Evolutionary conservation across 1,140 invertebrate genomes (phyloP), one percentile per base, ranked within the genome.

Genomic region (Lanistes nyassanus): DNA sequence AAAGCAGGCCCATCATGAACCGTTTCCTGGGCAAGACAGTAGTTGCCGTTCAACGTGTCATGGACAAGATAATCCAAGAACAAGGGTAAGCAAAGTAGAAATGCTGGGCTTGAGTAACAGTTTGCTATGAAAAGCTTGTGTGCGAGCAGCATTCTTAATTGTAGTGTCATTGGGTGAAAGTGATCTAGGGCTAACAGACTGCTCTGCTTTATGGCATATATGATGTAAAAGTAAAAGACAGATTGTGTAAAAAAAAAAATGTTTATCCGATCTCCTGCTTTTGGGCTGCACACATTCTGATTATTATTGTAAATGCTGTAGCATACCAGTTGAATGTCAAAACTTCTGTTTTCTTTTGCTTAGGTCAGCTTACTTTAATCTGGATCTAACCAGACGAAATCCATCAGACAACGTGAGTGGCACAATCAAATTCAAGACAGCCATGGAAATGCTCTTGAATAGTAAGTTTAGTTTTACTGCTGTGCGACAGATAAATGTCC

Each of bases 1-100:
- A 91, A 78, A 90, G 89, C 81, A 84, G 90, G 26, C 91, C 91
- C 2, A 89, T 89, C 7, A 89, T 91, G 66, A 90, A 86, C 76
- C 84, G 91, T 23, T 91, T 90, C 78, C 83, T 91, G 13, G 91
- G 91, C 39, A 88, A 87, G 76, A 82, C 89, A 42, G 82, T 85
- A 13, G 78, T 91, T 16, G 85, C 89, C 34, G 86, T 91, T 21
- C 85, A 88, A 53, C 81, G 84, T 62, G 83, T 91, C 13, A 76
- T 89, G 60, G 89, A 90, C 58, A 87, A 86, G 70, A 82, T 84
- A 31, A 79, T 76, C n/a, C 58, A 77, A 47, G 79, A 73, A n/a
- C 74, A 81, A 70, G 80, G 82, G 85, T 86, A 76, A 76, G 76
- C 71, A n/a, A 60, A 26, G 56, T 29, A 19, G 4, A 1, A 51